These are phyloP conservation scores for Felis chaus DNA, from an alignment of 2,113 vertebrate species.

Conservation along the genomic window DNA sequence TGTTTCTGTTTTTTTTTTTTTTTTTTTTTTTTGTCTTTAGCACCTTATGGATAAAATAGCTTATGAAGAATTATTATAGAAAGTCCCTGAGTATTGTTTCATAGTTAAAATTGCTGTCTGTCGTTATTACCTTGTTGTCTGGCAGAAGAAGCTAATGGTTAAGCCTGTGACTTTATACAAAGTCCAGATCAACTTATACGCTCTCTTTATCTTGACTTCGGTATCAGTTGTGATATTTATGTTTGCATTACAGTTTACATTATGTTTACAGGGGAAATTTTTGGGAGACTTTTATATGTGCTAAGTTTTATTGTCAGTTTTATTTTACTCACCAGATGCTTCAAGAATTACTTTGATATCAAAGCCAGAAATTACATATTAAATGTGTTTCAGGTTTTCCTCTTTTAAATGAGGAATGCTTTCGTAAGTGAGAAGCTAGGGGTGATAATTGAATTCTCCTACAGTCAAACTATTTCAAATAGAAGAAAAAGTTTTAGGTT, in stretches of 20 bases:
- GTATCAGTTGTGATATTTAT: background rate
- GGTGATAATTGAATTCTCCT: background rate
- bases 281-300: background rate
- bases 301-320: conserved; percentile 1
- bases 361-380: background rate
- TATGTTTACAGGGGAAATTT: background rate
- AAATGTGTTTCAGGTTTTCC: background rate
- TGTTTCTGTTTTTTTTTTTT: background rate
- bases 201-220: background rate
- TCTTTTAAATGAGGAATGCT: background rate
- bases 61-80: conserved; percentile 27
- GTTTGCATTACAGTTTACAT: background rate
- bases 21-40: background rate
- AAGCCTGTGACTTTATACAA: conserved; percentile 1
- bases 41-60: background rate
- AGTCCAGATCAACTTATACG: background rate
- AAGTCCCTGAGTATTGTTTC: conserved; percentile 6
- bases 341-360: conserved; percentile 2
- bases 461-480: background rate
- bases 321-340: background rate
- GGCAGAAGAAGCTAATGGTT: background rate
- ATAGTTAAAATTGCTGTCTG: conserved; percentile 14
- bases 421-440: conserved; percentile 5
- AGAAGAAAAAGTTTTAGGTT: background rate
- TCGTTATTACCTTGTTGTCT: background rate